Evolutionary conservation across 2,113 vertebrate species (phyloP).

Genomic region (Sterna hirundo): DNA sequence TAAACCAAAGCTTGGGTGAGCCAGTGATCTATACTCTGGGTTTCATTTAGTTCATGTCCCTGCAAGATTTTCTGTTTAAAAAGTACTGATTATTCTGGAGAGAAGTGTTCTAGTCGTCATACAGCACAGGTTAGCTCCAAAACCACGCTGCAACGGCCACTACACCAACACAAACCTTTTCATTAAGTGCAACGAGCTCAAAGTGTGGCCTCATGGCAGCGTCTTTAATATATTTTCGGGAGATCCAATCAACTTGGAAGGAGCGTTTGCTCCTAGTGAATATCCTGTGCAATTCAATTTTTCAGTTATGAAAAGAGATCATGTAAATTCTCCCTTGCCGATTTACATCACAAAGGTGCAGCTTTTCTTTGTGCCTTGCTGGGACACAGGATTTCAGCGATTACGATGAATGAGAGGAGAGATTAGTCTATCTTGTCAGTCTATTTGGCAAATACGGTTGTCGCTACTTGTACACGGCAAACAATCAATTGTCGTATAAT

Average conservation of each 20-base stretch:
- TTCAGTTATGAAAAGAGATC: neutral
- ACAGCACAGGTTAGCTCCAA: neutral
- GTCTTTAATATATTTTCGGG: neutral
- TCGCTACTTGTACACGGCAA: neutral
- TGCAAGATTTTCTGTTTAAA: neutral
- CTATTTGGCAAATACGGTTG: neutral
- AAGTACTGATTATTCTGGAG: neutral
- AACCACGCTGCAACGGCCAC: rapidly evolving
- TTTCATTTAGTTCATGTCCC: neutral
- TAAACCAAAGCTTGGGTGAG: neutral
- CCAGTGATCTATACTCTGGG: neutral
- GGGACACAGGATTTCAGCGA: neutral
- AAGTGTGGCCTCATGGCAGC: rapidly evolving
- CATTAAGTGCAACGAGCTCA: rapidly evolving
- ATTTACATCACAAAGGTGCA: neutral
- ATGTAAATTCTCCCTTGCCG: rapidly evolving
- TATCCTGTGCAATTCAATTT: neutral
- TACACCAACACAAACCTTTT: neutral
- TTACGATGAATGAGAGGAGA: rapidly evolving
- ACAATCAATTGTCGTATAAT: slow-evolving; percentile 12
- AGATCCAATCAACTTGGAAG: neutral
- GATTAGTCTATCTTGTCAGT: neutral
- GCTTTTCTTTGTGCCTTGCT: neutral
- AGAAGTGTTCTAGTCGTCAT: neutral
- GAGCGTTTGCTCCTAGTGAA: neutral